These are phyloP conservation scores for Scolopax mira DNA, from an alignment of 2,113 vertebrate species.

Conservation along the genomic window DNA sequence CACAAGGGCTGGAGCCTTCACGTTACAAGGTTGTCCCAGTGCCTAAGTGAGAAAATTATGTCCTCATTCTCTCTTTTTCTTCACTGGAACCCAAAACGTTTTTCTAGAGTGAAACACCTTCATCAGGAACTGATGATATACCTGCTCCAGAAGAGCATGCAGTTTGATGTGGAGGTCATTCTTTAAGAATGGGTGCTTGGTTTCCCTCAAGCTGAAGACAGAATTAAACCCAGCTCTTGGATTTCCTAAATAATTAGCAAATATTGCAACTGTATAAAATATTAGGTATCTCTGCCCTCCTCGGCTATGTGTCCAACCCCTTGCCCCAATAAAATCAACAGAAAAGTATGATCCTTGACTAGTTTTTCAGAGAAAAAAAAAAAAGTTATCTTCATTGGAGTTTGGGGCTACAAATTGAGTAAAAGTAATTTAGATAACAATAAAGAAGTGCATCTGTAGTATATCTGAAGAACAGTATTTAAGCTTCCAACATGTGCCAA, in stretches of 20 bases:
- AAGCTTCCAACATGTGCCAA: neutral
- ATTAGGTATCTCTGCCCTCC: neutral
- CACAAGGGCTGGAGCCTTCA: neutral
- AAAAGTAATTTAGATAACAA: neutral
- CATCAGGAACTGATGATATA: neutral
- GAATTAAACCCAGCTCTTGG: neutral
- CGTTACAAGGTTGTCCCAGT: neutral
- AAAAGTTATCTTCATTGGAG: neutral
- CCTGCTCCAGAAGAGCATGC: neutral
- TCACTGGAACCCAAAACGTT: neutral
- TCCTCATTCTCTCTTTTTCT: neutral
- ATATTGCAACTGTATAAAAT: neutral
- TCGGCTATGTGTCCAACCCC: neutral
- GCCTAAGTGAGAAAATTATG: neutral
- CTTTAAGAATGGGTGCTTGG: neutral
- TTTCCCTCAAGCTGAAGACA: neutral
- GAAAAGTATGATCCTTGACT: neutral
- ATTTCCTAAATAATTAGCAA: neutral
- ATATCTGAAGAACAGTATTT: neutral
- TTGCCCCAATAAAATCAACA: neutral
- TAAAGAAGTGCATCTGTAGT: neutral
- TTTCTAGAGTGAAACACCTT: neutral
- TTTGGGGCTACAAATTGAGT: neutral
- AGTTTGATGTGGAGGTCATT: neutral
- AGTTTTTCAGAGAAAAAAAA: neutral